Evolutionary conservation across 2,888 invertebrate genomes (phyloP).

Genomic region (Eupelmus urozonus): DNA sequence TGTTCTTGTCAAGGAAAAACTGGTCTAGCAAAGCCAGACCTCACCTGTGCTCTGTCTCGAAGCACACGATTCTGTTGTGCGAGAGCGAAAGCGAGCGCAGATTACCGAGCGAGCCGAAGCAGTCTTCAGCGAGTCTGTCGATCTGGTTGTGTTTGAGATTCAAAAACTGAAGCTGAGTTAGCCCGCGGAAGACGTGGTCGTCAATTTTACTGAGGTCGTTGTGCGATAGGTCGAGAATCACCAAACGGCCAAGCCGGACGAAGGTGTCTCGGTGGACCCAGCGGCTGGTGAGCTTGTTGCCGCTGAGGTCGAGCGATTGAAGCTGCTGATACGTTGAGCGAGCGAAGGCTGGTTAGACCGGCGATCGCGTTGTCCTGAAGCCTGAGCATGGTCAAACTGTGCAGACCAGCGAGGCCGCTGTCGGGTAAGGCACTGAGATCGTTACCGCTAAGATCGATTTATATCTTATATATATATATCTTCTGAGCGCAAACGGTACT

Average conservation of each 20-base stretch:
- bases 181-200: slow-evolving; percentile 84
- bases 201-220: slow-evolving; percentile 87
- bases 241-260: slow-evolving; percentile 85
- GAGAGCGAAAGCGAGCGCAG: slow-evolving; percentile 87
- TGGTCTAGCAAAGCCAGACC: slow-evolving; percentile 87
- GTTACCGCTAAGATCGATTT: slow-evolving; percentile 87
- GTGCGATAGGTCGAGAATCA: slow-evolving; percentile 86
- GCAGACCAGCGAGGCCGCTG: slow-evolving; percentile 84
- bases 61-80: slow-evolving; percentile 84
- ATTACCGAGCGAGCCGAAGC: slow-evolving; percentile 87
- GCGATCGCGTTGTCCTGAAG: slow-evolving; percentile 88
- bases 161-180: slow-evolving; percentile 86
- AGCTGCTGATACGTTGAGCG: slow-evolving; percentile 88
- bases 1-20: slow-evolving; percentile 86
- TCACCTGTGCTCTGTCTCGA: slow-evolving; percentile 85
- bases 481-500: slow-evolving; percentile 85
- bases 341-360: slow-evolving; percentile 83
- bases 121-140: slow-evolving; percentile 84
- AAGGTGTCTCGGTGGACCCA: slow-evolving; percentile 89
- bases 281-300: slow-evolving; percentile 86
- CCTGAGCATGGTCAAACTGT: slow-evolving; percentile 84
- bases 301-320: slow-evolving; percentile 85
- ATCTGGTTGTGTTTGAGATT: slow-evolving; percentile 86
- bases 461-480: too few relatives aligned
- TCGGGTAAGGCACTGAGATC: slow-evolving; percentile 85